A percentile compares a stretch with the other conserved stretches of the same genome.
These are phyloP conservation scores for Pandion haliaetus DNA, from an alignment of 2,113 vertebrate genomes.

Conservation along the genomic window DNA sequence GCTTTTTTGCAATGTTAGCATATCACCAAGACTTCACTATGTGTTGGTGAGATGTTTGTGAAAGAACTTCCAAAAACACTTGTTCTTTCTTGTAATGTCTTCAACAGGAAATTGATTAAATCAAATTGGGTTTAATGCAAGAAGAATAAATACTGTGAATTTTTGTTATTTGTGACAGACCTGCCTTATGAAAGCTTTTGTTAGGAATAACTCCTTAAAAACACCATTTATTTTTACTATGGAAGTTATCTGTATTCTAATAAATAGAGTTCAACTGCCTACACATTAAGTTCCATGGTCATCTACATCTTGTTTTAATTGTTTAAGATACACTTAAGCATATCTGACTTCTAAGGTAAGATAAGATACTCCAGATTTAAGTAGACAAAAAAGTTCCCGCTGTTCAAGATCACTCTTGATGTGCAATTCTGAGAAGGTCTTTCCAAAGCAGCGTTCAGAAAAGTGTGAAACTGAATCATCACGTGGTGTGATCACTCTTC, in stretches of 20 bases:
- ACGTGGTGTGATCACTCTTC: not conserved
- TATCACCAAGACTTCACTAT: not conserved
- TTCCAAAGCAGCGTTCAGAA: not conserved
- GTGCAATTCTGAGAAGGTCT: not conserved
- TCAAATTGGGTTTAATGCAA: not conserved
- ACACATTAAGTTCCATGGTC: not conserved
- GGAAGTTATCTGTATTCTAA: not conserved
- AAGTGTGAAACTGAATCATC: not conserved
- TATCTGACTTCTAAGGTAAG: not conserved
- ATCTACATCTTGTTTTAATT: not conserved
- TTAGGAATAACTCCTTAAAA: not conserved
- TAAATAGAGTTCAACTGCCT: not conserved
- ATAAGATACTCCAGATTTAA: not conserved
- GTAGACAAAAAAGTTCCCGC: not conserved
- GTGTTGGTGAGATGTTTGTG: not conserved
- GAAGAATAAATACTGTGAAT: not conserved
- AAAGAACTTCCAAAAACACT: not conserved
- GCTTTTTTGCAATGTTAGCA: not conserved
- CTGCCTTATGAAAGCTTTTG: not conserved
- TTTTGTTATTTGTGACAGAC: not conserved
- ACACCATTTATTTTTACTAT: not conserved
- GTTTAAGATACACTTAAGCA: not conserved
- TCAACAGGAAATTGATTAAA: not conserved
- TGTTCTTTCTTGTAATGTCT: not conserved
- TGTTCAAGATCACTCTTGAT: not conserved